Base-by-base conservation (phyloP, 1,140 invertebrate genomes). In the Schlechtendalia chinensis region DNA sequence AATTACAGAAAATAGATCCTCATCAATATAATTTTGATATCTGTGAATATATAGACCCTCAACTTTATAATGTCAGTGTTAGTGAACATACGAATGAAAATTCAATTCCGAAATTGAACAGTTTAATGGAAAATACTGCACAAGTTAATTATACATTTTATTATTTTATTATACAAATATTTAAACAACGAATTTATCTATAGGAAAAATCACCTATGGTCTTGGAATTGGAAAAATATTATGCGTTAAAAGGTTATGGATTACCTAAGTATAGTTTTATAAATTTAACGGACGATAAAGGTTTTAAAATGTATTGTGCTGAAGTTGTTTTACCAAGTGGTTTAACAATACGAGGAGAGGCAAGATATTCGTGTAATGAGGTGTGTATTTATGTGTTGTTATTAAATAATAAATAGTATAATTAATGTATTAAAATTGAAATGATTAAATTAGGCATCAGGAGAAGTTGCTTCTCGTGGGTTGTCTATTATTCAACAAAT, bases 401-500 rank as follows among this genome's bases (percentile, higher is more conserved):
- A 75, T 75, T 17, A 39, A 45, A 16, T 32, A 74, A 56, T 54
- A 29, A 24, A 22, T 71, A 27, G 29, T 22, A n/a, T 8, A 53
- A 27, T 27, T 2, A 11, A 29, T 54, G 16, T 16, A 50, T 69
- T 39, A 39, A 50, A 50, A 14, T 24, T 19, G 16, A 24, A 11
- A 53, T 27, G 10, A 16, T 50, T 50, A 63, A 14, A 50, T 14
- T 61, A 79, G 75, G 75, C 75, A 47, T 24, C 39, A 22, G 75
- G 63, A 29, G 75, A 79, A n/a, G 58, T 79, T 61, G 58, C 75
- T 50, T 45, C 58, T 63, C 75, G 75, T 61, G 39, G 29, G 1
- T 79, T 79, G 16, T 47, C 17, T 61, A 79, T 79, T 79, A 1
- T 79, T 61, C 32, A 79, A 79, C 19, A 79, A 45, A 79, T 61